phyloP scores from a whole-genome alignment of 1,140 invertebrate species.

The Pomacea maculata region DNA sequence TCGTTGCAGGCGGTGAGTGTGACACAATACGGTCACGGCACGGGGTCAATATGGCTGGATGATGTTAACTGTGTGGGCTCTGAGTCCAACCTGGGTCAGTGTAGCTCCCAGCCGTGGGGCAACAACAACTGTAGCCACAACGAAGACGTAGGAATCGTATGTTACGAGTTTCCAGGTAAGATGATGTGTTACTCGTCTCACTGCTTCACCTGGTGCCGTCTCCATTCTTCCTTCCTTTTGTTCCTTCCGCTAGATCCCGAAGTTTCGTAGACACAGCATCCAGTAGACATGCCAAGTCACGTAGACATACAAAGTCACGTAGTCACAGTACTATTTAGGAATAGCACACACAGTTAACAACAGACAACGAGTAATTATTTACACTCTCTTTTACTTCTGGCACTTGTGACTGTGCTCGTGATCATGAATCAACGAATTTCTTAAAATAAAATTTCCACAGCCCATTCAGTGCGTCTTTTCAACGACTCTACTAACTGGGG shows the following conservation, averaged over 20 bases:
- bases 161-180: background rate
- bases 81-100: conserved; percentile 75
- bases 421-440: too few relatives aligned
- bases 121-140: conserved; percentile 75
- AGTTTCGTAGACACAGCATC: too few relatives aligned
- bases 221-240: too few relatives aligned
- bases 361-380: too few relatives aligned
- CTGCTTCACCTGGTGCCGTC: too few relatives aligned
- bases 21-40: background rate
- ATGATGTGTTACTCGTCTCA: background rate
- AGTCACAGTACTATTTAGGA: too few relatives aligned
- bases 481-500: conserved; percentile 34
- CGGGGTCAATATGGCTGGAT: conserved; percentile 72
- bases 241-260: too few relatives aligned
- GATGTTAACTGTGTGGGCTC: conserved; percentile 77
- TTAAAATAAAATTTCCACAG: conserved; percentile 17
- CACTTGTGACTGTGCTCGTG: too few relatives aligned
- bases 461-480: conserved; percentile 35
- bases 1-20: too few relatives aligned
- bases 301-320: too few relatives aligned
- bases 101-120: conserved; percentile 79
- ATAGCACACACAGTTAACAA: background rate
- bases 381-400: background rate
- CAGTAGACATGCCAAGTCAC: too few relatives aligned
- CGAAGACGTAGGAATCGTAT: conserved; percentile 69